A percentile compares a stretch with the other conserved stretches of the same genome.
Evolutionary conservation across 2,888 invertebrate genomes (phyloP).

Genomic region (Thecophora atra): DNA sequence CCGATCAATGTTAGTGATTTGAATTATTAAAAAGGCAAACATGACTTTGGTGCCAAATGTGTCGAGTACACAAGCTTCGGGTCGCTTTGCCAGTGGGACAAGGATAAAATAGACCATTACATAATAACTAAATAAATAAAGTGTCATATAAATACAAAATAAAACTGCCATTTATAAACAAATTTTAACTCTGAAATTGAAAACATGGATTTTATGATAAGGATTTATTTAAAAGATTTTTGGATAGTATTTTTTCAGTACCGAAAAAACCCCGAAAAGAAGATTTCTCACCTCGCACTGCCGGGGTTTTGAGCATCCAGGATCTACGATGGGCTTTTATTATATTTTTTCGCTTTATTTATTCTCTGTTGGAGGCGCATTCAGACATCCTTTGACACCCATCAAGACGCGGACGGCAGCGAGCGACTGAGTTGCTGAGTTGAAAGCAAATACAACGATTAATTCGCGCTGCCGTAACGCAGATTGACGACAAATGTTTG

Average conservation of each 20-base stretch:
- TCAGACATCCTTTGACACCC: neutral
- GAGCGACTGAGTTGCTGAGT: neutral
- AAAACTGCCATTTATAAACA: no score
- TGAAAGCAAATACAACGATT: conserved; percentile 61
- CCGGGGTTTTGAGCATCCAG: no score
- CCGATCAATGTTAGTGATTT: conserved; percentile 66
- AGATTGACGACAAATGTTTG: conserved; percentile 64
- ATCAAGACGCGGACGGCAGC: conserved; percentile 10
- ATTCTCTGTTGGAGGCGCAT: conserved; percentile 20
- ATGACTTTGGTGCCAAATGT: conserved; percentile 59
- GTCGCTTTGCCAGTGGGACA: conserved; percentile 22
- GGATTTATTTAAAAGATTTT: no score
- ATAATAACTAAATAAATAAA: no score
- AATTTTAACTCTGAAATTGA: no score
- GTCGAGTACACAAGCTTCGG: conserved; percentile 15
- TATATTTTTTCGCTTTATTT: no score
- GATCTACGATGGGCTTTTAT: no score
- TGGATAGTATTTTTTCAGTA: no score
- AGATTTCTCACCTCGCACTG: no score
- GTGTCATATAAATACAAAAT: no score
- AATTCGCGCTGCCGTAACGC: conserved; percentile 57
- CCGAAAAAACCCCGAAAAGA: no score
- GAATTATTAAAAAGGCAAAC: conserved; percentile 67
- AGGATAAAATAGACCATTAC: neutral
- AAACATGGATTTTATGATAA: no score